Evolutionary conservation across 2,888 invertebrate genomes (phyloP), one percentile per base, ranked within the genome.

Genomic region (Nasonia oneida): DNA sequence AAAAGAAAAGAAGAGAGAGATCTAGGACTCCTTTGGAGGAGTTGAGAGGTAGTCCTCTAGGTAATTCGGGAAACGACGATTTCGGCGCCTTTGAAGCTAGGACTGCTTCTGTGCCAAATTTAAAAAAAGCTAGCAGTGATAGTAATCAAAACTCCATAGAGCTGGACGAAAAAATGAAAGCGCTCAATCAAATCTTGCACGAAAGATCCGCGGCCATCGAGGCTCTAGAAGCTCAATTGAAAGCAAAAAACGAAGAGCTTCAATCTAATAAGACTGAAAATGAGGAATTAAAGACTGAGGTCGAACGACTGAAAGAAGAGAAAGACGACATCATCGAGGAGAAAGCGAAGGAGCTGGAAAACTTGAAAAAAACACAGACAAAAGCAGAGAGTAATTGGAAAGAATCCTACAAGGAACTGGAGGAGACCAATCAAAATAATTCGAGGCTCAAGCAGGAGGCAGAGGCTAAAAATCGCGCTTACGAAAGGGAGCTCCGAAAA

Each of bases 401-500:
- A 39, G 86, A 85, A 29, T 87, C 86, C 37, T 88, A 88, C 47
- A 88, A 88, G 37, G 90, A 90, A 15, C 81, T 91, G 53, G 88
- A 91, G 81, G 89, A 89, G 14, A 82, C 86, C 5, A 86, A 88
- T 29, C 83, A 88, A 39, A 89, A 89, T 8, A 77, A 87, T 4
- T 73, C 81, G n/a, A 77, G 86, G 37, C 33, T 81, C 1, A 90
- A 89, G 39, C 90, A 89, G 83, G 91, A 91, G 70, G 47, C 88
- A 18, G 91, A 91, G 42, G 15, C 18, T 0, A 89, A 89, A 15
- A 87, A 86, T 53, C 89, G 89, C 4, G 83, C 87, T 0, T 90
- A 90, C 78, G 92, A 92, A 64, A 89, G 87, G n/a, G 91, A 92
- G 23, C 82, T 91, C 39, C 89, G 89, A 15, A 91, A 90, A 79